Evolutionary conservation across 2,797 vertebrate species (phyloP).

Genomic region (Thripadectes ignobilis): DNA sequence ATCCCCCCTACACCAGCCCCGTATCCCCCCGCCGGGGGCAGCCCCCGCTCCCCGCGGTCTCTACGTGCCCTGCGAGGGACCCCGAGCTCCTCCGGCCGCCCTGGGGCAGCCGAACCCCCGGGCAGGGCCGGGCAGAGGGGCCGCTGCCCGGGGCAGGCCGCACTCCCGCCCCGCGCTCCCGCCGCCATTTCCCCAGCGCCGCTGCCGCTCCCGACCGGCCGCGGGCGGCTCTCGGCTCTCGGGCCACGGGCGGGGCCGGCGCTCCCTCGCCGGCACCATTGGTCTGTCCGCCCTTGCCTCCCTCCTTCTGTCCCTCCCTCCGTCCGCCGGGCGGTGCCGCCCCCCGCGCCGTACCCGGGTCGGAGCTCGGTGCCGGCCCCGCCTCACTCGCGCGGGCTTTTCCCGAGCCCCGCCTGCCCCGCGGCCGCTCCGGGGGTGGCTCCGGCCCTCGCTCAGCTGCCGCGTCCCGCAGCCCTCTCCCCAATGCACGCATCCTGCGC

Average conservation of each 20-base stretch:
- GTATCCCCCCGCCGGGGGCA: no score
- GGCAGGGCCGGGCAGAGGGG: not conserved
- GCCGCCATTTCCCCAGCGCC: no score
- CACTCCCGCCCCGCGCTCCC: no score
- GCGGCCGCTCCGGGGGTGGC: not conserved
- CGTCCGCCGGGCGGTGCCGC: fast-evolving
- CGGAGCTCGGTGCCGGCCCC: fast-evolving
- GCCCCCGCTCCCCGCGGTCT: not conserved
- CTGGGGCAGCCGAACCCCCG: not conserved
- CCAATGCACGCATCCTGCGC: not conserved
- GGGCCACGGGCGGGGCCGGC: not conserved
- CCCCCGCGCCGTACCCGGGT: fast-evolving
- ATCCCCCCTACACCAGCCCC: not conserved
- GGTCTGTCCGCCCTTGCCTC: no score
- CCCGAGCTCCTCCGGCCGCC: not conserved
- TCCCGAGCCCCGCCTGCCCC: not conserved
- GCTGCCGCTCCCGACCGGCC: no score
- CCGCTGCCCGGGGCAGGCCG: not conserved
- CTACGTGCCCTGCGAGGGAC: not conserved
- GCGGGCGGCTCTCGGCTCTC: no score
- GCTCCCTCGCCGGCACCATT: not conserved
- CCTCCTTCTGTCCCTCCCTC: no score
- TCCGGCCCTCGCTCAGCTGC: fast-evolving
- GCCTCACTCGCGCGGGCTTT: fast-evolving
- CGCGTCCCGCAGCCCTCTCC: not conserved